Base-by-base conservation (phyloP, 2,888 invertebrate genomes). In the Apotomis capreana region DNA sequence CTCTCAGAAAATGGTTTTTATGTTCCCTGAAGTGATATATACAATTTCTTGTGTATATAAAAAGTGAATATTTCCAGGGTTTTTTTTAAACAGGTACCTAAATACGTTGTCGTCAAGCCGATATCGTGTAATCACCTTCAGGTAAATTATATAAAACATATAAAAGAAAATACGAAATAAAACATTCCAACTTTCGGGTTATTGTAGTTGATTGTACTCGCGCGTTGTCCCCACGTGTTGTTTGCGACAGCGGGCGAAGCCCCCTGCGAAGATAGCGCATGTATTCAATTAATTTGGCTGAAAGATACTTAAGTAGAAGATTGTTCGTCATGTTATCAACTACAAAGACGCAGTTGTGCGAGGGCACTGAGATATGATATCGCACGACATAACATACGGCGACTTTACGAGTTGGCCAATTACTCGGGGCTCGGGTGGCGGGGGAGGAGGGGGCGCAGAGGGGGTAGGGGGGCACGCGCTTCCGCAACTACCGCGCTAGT, bases 381-480 rank as follows among this genome's bases (percentile, higher is more conserved):
- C 64, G 58, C 64, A 60, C 37, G 51, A 58, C 69, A 58, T 70
- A 65, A 57, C 67, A 67, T 57, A 55, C 61, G 61, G 67, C 51
- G 57, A 67, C 65, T 62, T 71, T 67, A 71, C 71, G 64, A 62
- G 58, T 59, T 40, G 58, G 58, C 57, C 68, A 65, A 64, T 73
- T 61, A 58, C 51, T 13, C 49, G 59, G 69, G 40, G 36, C 13
- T 4, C 65, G n/a, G 51, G 40, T 52, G 8, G 10, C 49, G 3
- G 60, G 13, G 46, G 63, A 2, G 68, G 4, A n/a, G 57, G 46
- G 15, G 51, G 46, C n/a, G 26, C 52, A 26, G 26, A 26, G 26
- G 26, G 26, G 2, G 26, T 26, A 26, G 26, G 64, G 65, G 59
- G 65, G 68, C 37, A 13, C 51, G 49, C 49, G 65, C 60, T 60